phyloP scores from a whole-genome alignment of 2,888 invertebrate genomes.

The Nudaria mundana region DNA sequence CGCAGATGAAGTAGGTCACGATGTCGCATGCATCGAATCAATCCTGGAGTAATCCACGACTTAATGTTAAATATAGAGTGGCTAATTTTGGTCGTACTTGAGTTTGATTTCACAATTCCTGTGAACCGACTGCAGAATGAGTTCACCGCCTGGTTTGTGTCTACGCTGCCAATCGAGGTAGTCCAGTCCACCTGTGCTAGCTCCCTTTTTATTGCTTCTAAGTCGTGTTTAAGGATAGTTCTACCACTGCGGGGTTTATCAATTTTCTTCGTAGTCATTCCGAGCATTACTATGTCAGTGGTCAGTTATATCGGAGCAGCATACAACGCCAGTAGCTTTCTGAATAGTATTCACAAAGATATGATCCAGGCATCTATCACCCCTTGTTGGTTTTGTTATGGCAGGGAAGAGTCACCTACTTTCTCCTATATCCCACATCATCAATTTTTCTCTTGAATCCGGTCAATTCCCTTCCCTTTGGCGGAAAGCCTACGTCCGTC shows the following conservation, averaged over 20 bases:
- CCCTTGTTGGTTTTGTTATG: constrained; percentile 13
- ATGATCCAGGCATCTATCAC: constrained; percentile 15
- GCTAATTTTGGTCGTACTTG: background rate
- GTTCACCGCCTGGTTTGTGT: background rate
- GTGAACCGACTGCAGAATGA: background rate
- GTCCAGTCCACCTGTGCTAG: background rate
- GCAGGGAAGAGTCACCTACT: too few relatives aligned
- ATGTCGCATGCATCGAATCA: constrained; percentile 1
- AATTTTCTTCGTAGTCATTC: too few relatives aligned
- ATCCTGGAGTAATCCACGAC: background rate
- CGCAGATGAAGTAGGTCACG: background rate
- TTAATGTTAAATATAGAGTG: constrained; percentile 1
- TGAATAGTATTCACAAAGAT: constrained; percentile 3
- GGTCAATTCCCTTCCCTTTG: too few relatives aligned
- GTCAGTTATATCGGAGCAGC: constrained; percentile 4
- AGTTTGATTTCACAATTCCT: background rate
- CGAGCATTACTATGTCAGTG: background rate
- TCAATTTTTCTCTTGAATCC: too few relatives aligned
- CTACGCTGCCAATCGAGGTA: background rate
- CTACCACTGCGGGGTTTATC: too few relatives aligned
- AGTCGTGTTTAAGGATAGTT: too few relatives aligned
- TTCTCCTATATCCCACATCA: too few relatives aligned
- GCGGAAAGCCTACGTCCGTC: too few relatives aligned
- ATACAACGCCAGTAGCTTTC: constrained; percentile 7
- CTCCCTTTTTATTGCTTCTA: background rate